Evolutionary conservation across 92 coral and sea anemone genomes (phyloP), one percentile per base, ranked within the genome.

Genomic region (Porites cylindrica): DNA sequence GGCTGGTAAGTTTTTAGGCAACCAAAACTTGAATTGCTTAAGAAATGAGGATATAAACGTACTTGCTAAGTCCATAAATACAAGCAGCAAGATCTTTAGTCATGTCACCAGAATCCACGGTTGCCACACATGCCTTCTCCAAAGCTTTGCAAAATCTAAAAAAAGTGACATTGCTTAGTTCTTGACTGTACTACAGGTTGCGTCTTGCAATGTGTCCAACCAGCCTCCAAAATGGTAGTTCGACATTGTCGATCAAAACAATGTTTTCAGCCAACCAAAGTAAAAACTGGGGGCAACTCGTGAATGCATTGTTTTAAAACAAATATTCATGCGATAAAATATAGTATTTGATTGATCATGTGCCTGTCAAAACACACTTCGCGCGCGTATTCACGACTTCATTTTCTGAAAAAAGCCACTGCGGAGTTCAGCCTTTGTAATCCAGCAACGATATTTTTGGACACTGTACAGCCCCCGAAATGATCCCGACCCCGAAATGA

Each of bases 31-130:
- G 47, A 38, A 38, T 38, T 38, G 47, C 5, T 70, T 32, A 21
- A 16, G 24, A 12, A 63, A 20, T 14, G 38, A 43, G 4, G 14
- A 10, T 17, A 18, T 13, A 10, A 43, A 89, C 99, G 92, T 90
- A 97, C 99, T 97, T 95, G 74, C 80, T 80, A 14, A 97, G 89
- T 66, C 99, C 99, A 80, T 97, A 93, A 83, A 97, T 97, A 59
- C 99, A 97, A 19, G 96, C 98, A 23, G 99, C 99, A n/a, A 97
- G 90, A 86, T 97, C 99, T 83, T 97, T 97, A 10, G 99, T 97
- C 99, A 95, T 97, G 8, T 88, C 71, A 24, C 99, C 99, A 12
- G 82, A 71, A 82, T 97, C 99, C 51, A 97, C 99, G 19, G 96
- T 80, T 10, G 92, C 94, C 64, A 97, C 99, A 70, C 99, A 97